Evolutionary conservation across 1,140 invertebrate species (phyloP).

Genomic region (Drosophila bifasciata): DNA sequence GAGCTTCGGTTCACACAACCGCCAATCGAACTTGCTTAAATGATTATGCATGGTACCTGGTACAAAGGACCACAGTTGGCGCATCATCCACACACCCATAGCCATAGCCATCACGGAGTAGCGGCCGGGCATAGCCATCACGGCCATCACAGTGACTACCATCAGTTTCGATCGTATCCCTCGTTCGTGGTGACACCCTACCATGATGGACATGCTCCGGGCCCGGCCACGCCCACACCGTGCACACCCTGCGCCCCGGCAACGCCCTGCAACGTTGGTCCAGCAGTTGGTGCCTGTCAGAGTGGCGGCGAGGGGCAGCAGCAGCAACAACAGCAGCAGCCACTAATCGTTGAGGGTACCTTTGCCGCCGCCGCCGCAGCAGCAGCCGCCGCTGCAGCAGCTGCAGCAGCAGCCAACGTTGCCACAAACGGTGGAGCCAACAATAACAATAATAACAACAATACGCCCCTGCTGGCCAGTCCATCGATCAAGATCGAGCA

Average conservation of each 20-base stretch:
- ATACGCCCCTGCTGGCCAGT: constrained; percentile 55
- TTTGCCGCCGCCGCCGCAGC: constrained; percentile 51
- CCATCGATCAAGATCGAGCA: constrained; percentile 81
- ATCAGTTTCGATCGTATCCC: constrained; percentile 81
- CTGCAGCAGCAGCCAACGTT: constrained; percentile 48
- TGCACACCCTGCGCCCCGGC: constrained; percentile 50
- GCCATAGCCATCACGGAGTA: constrained; percentile 21
- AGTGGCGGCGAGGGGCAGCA: constrained; percentile 36
- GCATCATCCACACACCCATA: constrained; percentile 76
- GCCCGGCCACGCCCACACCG: constrained; percentile 60
- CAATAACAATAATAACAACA: background rate
- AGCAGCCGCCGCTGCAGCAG: constrained; percentile 59
- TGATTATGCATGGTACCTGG: constrained; percentile 84
- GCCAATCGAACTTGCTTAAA: constrained; percentile 62
- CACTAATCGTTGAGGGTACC: constrained; percentile 73
- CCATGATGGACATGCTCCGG: constrained; percentile 68
- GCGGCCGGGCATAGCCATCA: constrained; percentile 25
- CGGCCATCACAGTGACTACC: constrained; percentile 55
- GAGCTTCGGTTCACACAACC: constrained; percentile 17
- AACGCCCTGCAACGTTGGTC: constrained; percentile 50
- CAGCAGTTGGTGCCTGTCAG: constrained; percentile 43
- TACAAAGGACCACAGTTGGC: constrained; percentile 83
- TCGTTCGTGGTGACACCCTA: constrained; percentile 81
- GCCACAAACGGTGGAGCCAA: constrained; percentile 25
- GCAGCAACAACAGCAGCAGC: constrained; percentile 48